These are phyloP conservation scores for Tipula vernalis DNA, from an alignment of 2,888 invertebrate species.

Conservation along the genomic window DNA sequence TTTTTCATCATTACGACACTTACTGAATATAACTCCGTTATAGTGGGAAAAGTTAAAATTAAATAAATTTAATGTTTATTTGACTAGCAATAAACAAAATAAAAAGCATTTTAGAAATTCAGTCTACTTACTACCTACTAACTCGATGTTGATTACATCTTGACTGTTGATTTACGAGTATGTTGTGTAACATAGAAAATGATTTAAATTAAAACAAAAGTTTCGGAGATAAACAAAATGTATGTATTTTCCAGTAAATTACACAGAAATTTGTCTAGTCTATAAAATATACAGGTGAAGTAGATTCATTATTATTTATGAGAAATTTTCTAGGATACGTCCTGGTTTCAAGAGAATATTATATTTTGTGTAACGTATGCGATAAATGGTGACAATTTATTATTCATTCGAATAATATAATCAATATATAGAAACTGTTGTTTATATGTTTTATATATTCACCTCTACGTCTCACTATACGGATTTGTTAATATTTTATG, in stretches of 20 bases:
- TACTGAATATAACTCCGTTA: no score
- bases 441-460: not conserved
- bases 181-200: not conserved
- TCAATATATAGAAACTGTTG: not conserved
- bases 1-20: no score
- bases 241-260: not conserved
- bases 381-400: not conserved
- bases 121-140: no score
- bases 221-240: not conserved
- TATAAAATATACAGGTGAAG: not conserved
- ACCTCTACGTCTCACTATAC: not conserved
- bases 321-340: not conserved
- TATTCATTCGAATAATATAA: not conserved
- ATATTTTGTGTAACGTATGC: not conserved
- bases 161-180: no score
- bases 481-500: not conserved
- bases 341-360: not conserved
- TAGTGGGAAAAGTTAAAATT: no score
- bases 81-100: no score
- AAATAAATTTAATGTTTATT: no score
- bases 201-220: not conserved
- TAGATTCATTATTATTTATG: not conserved
- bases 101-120: no score
- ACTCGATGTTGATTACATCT: no score
- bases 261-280: not conserved